Base-by-base conservation (phyloP, 2,797 vertebrate species). In the Myioborus miniatus region DNA sequence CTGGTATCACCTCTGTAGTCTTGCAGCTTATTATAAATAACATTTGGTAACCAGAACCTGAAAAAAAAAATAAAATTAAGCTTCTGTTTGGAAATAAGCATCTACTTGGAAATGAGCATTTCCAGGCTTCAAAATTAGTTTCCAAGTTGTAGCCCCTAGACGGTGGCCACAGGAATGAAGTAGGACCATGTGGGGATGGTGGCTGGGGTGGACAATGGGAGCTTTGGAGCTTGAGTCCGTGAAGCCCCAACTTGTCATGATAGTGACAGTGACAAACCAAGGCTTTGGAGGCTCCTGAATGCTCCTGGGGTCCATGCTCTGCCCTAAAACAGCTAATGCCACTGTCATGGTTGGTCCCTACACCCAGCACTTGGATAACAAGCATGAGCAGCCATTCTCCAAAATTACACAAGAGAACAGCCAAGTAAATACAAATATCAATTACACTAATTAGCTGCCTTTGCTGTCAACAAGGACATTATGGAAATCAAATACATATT, bases 401-500 rank as follows among this genome's bases (percentile, higher is more conserved):
- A 90, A 89, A 93, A 79, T 43, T 59, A 47, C 11, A 6, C 13
- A 36, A 88, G 70, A 81, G 82, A 91, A 55, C 60, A 86, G 76
- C n/a, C 2, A 83, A 94, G 82, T 56, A 89, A 94, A 95, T 83
- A 85, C 79, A 86, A 91, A 91, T 89, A 97, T 91, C 72, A 91
- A 58, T 95, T 94, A 90, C 23, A 0, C 70, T 93, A 91, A 91
- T 95, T 95, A 96, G 78, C 83, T 82, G 91, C 85, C 67, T 87
- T 90, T 80, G 75, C 93, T 95, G 91, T 95, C 89, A 94, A 82
- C 88, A 91, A 91, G 83, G 83, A 86, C 6, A 0, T 93, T 89
- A 62, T 2, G 4, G 93, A 94, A 96, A 95, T 90, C 77, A 87
- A 91, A 96, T 82, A 91, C 93, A 77, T 90, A 83, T 85, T 94